A percentile compares a stretch with the other conserved stretches of the same genome.
Evolutionary conservation across 2,888 invertebrate genomes (phyloP).

Genomic region (Brenthis ino): DNA sequence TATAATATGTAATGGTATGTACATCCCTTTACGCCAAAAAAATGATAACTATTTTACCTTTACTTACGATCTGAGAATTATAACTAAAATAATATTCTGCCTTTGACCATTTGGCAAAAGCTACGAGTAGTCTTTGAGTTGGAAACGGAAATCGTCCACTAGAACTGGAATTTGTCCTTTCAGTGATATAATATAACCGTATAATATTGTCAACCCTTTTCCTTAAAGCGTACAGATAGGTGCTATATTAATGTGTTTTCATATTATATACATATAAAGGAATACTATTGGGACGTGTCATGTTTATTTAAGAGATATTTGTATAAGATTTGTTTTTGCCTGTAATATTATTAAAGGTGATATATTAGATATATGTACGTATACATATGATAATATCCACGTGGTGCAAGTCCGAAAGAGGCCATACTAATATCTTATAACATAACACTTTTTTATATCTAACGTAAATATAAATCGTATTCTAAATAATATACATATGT

Average conservation of each 20-base stretch:
- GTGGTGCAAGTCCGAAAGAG: too few relatives aligned
- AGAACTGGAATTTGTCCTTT: constrained; percentile 18
- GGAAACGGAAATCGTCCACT: constrained; percentile 19
- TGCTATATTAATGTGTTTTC: constrained; percentile 27
- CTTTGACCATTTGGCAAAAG: constrained; percentile 3
- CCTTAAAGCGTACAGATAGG: constrained; percentile 8
- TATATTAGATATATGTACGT: background rate
- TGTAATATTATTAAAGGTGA: background rate
- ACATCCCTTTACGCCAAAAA: too few relatives aligned
- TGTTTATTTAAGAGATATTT: constrained; percentile 19
- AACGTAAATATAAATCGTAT: too few relatives aligned
- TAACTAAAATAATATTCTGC: background rate
- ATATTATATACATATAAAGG: constrained; percentile 10
- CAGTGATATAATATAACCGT: constrained; percentile 18
- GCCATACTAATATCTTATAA: too few relatives aligned
- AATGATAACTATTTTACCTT: too few relatives aligned
- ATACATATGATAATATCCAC: background rate
- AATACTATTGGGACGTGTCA: constrained; percentile 10
- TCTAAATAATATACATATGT: too few relatives aligned
- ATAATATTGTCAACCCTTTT: constrained; percentile 30
- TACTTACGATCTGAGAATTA: background rate
- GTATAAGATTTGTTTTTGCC: constrained; percentile 1
- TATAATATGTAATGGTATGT: too few relatives aligned
- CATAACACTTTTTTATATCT: too few relatives aligned
- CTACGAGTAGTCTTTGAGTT: constrained; percentile 7